Evolutionary conservation across 2,113 vertebrate genomes (phyloP).

Genomic region (Andinoacara biseriatus): DNA sequence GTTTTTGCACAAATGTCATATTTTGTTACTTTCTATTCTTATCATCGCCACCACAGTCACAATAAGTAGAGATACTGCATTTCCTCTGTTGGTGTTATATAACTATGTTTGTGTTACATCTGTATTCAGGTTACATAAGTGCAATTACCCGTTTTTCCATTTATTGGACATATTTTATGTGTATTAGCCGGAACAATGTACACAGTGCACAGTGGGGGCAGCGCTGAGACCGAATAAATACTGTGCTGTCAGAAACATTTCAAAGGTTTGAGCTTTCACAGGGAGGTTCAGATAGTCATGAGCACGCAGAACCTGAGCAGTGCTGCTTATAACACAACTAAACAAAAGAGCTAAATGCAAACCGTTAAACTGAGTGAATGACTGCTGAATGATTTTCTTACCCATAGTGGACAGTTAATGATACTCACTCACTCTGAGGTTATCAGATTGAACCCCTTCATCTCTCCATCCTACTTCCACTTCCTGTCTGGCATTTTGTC

Average conservation of each 20-base stretch:
- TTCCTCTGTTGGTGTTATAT: slow-evolving; percentile 52
- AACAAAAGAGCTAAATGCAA: not conserved
- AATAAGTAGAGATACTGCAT: slow-evolving; percentile 54
- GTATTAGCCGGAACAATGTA: slow-evolving; percentile 8
- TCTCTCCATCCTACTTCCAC: not conserved
- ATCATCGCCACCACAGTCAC: slow-evolving; percentile 34
- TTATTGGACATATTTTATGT: slow-evolving; percentile 2
- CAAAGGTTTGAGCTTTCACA: not conserved
- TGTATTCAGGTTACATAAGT: slow-evolving; percentile 41
- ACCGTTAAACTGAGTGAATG: slow-evolving; percentile 7
- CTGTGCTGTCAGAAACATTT: not conserved
- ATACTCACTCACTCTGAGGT: not conserved
- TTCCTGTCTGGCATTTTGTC: slow-evolving; percentile 14
- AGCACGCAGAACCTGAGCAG: slow-evolving; percentile 23
- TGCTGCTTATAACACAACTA: not conserved
- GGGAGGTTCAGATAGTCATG: not conserved
- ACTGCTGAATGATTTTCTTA: not conserved
- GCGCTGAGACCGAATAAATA: not conserved
- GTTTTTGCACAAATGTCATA: slow-evolving; percentile 57
- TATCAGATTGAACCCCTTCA: slow-evolving; percentile 3
- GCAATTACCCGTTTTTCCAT: slow-evolving; percentile 37
- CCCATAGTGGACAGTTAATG: not conserved
- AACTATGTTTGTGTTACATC: slow-evolving; percentile 38
- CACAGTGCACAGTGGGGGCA: not conserved
- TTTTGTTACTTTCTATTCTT: slow-evolving; percentile 48